Evolutionary conservation across 2,113 vertebrate species (phyloP).

Genomic region (Bujurquina vittata): DNA sequence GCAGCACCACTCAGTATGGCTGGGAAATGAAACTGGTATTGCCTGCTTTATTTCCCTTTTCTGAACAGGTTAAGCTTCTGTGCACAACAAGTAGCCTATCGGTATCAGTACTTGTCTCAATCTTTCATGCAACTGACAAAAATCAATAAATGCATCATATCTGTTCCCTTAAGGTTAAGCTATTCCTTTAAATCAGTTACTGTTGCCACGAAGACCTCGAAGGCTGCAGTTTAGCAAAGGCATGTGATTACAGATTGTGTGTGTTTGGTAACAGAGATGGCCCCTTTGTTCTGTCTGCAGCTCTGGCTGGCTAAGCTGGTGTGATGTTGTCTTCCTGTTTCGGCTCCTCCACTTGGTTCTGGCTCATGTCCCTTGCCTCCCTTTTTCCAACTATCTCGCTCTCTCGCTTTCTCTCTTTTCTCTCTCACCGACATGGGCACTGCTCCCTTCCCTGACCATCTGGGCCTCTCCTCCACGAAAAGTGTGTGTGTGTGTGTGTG

Average conservation of each 20-base stretch:
- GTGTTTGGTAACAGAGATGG: constrained; percentile 64
- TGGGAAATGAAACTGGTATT: not conserved
- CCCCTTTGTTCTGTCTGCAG: constrained; percentile 49
- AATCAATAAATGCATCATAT: not conserved
- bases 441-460: constrained; percentile 76
- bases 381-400: constrained; percentile 47
- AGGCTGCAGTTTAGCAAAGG: constrained; percentile 21
- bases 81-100: not conserved
- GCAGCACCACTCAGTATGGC: not conserved
- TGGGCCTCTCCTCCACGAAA: constrained; percentile 67
- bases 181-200: not conserved
- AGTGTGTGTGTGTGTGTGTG: constrained; percentile 10
- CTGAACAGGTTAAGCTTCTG: not conserved
- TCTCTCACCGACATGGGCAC: constrained; percentile 69
- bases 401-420: constrained; percentile 17
- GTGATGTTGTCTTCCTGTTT: constrained; percentile 68
- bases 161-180: not conserved
- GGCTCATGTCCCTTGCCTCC: constrained; percentile 49
- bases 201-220: not conserved
- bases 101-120: not conserved
- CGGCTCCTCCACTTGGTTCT: constrained; percentile 57
- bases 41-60: not conserved
- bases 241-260: constrained; percentile 47
- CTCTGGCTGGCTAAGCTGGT: constrained; percentile 47
- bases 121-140: not conserved